Evolutionary conservation across 2,113 vertebrate genomes (phyloP), one percentile per base, ranked within the genome.

Genomic region (Clarias batrachus): DNA sequence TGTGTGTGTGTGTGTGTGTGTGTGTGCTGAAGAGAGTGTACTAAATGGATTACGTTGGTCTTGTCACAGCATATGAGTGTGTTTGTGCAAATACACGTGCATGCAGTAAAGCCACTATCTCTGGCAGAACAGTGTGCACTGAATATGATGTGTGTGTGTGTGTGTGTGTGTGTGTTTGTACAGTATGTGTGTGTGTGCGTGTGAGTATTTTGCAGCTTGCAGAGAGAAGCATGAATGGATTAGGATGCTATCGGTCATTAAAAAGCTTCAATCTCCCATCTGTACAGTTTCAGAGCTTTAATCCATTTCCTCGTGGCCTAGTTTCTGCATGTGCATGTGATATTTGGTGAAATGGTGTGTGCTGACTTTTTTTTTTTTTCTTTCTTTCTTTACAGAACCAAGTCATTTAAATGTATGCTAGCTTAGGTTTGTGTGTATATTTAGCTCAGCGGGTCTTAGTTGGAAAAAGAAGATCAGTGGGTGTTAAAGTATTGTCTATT

Each of bases 211-310:
- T 56, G 10, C 27, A 56, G 4, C 37, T 48, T 63, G 59, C 73
- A 23, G 25, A 65, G 14, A 77, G 41, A 77, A 76, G 30, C 83
- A 52, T 60, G 83, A 76, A 84, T 85, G 83, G 83, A 85, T 85
- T 78, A 85, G 73, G 83, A 30, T 52, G 71, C 41, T 65, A 52
- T 52, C 84, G 37, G 74, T 79, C 60, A 85, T 85, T 54, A 59
- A 25, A 59, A 79, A 33, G 30, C 8, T n/a, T 17, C 54, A 79
- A 57, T 57, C n/a, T 85, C 74, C 74, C 76, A 77, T 85, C 84
- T 65, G 57, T 66, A 66, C n/a, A 84, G 68, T 76, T 85, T 16
- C 84, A 66, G 74, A 41, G 74, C 60, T 85, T 85, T 85, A 77
- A 66, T 85, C 84, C 59, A 54, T 85, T 79, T 78, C 74, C 74